Percentiles rank a stretch among this genome's conserved stretches.
Evolutionary conservation across 2,113 vertebrate genomes (phyloP).

Genomic region (Baryphthengus martii): DNA sequence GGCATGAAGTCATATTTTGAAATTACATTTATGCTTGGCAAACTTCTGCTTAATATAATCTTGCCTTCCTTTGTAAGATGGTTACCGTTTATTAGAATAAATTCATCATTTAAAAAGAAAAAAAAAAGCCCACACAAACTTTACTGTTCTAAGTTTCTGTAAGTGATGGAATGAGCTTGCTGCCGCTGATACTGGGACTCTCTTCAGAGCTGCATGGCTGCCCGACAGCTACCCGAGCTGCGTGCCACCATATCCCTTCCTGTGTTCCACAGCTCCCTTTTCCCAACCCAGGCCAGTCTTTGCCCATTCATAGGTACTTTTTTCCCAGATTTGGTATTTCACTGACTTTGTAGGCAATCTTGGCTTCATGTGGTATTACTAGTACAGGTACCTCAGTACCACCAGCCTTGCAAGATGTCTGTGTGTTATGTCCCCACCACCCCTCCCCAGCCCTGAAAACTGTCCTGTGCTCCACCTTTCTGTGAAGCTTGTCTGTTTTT

Average conservation of each 20-base stretch:
- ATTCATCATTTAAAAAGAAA: background rate
- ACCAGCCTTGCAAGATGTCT: background rate
- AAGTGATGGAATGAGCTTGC: rapidly evolving
- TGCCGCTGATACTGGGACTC: background rate
- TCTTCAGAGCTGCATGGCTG: background rate
- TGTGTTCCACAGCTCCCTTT: background rate
- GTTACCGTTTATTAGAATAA: background rate
- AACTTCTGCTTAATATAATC: background rate
- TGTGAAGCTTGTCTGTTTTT: background rate
- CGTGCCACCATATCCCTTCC: rapidly evolving
- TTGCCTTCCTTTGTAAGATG: background rate
- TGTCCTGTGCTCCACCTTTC: background rate
- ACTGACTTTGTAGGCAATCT: rapidly evolving
- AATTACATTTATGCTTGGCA: background rate
- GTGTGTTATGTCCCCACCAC: background rate
- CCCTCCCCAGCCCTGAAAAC: background rate
- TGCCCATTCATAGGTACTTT: background rate
- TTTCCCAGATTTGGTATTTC: background rate
- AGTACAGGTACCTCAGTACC: rapidly evolving
- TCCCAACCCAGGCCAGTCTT: background rate
- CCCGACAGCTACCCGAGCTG: background rate
- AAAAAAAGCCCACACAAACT: background rate
- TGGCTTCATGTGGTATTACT: rapidly evolving
- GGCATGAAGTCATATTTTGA: background rate
- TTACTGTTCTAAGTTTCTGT: background rate